phyloP scores from a whole-genome alignment of 2,797 vertebrate genomes.

The Kryptopterus vitreolus region DNA sequence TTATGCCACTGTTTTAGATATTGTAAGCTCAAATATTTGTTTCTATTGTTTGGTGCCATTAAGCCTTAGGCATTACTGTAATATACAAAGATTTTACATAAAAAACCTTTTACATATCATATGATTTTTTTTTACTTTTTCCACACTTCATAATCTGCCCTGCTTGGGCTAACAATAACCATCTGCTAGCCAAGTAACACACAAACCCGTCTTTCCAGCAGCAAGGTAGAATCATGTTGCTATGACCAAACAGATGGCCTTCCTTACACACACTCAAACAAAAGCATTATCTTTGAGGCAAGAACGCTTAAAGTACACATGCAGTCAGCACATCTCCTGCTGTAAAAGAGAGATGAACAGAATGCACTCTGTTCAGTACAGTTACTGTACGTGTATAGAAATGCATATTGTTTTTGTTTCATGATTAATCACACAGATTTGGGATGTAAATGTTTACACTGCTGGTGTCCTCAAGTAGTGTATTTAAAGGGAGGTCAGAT shows the following conservation, averaged over 20 bases:
- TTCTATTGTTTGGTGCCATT: neutral
- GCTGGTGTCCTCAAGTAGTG: conserved; percentile 41
- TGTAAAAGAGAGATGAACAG: conserved; percentile 18
- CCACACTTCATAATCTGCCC: neutral
- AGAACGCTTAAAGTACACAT: conserved; percentile 77
- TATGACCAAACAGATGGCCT: conserved; percentile 89
- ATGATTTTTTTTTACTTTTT: too few relatives aligned
- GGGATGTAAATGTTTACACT: conserved; percentile 91
- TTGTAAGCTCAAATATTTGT: neutral
- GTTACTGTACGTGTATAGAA: conserved; percentile 45
- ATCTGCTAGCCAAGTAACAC: conserved; percentile 59
- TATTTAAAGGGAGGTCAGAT: conserved; percentile 50
- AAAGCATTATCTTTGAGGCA: conserved; percentile 68
- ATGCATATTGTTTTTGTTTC: conserved; percentile 45
- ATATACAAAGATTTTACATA: neutral
- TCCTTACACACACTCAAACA: conserved; percentile 79
- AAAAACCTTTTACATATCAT: neutral
- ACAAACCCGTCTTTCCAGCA: conserved; percentile 60
- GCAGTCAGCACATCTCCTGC: conserved; percentile 74
- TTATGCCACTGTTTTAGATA: neutral
- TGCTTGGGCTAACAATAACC: conserved; percentile 44
- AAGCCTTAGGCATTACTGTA: neutral
- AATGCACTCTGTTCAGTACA: conserved; percentile 28
- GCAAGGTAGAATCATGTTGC: conserved; percentile 70
- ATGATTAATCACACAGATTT: conserved; percentile 50